Percentiles rank a stretch among this genome's conserved stretches.
phyloP scores from a whole-genome alignment of 2,888 invertebrate species.

The Cinara cedri region DNA sequence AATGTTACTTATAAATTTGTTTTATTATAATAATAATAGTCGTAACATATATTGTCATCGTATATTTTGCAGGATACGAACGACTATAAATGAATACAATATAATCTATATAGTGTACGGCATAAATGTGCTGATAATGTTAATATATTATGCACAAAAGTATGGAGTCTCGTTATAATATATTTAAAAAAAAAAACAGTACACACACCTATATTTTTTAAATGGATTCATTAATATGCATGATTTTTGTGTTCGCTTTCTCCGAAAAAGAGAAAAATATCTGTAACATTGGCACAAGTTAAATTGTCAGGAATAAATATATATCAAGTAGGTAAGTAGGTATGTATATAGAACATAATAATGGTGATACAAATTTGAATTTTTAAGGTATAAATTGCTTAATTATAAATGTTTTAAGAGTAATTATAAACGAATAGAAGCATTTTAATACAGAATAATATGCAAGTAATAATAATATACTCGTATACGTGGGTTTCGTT shows the following conservation, averaged over 20 bases:
- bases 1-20: too few relatives aligned
- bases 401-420: background rate
- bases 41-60: too few relatives aligned
- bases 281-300: background rate
- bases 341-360: background rate
- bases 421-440: background rate
- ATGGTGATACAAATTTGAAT: background rate
- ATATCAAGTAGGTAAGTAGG: too few relatives aligned
- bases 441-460: too few relatives aligned
- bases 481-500: too few relatives aligned
- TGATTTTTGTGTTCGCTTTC: conserved; percentile 10
- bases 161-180: too few relatives aligned
- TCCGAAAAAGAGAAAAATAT: conserved; percentile 8
- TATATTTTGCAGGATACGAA: too few relatives aligned
- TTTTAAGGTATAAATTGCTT: background rate
- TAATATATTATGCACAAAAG: too few relatives aligned
- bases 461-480: background rate
- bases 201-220: background rate
- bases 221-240: conserved; percentile 17
- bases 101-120: too few relatives aligned
- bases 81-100: too few relatives aligned
- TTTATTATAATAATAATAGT: too few relatives aligned
- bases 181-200: background rate
- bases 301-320: background rate
- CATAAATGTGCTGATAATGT: too few relatives aligned